phyloP scores from a whole-genome alignment of 2,797 vertebrate genomes.

The Urocyon cinereoargenteus region DNA sequence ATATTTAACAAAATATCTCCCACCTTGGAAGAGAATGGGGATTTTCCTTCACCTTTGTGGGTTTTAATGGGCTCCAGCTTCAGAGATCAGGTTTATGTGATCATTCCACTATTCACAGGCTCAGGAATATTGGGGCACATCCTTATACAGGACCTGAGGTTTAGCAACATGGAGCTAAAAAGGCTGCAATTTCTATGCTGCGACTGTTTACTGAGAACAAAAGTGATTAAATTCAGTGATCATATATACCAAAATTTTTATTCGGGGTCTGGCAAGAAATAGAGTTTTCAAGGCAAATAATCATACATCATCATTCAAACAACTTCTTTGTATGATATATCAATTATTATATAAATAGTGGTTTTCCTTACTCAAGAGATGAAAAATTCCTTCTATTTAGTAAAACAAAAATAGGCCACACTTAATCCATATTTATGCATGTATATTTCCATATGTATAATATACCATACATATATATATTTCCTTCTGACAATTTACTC shows the following conservation, averaged over 20 bases:
- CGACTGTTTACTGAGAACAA: background rate
- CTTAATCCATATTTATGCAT: background rate
- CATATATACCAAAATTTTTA: background rate
- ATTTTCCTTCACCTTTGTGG: background rate
- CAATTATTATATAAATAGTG: background rate
- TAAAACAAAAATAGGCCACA: background rate
- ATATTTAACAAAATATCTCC: background rate
- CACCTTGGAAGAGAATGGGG: background rate
- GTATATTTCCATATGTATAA: background rate
- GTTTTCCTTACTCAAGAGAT: background rate
- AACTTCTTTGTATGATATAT: background rate
- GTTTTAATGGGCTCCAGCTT: background rate
- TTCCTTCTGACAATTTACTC: slow-evolving; percentile 14
- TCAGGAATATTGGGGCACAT: background rate
- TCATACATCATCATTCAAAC: background rate
- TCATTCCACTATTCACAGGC: background rate
- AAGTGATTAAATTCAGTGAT: background rate
- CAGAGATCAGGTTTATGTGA: background rate
- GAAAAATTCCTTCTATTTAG: background rate
- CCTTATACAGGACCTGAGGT: background rate
- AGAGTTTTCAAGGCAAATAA: background rate
- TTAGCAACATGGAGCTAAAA: background rate
- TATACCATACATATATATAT: background rate
- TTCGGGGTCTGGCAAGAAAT: background rate
- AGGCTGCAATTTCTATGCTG: background rate